These are phyloP conservation scores for Acanthiza pusilla DNA, from an alignment of 2,797 vertebrate species.

Conservation along the genomic window DNA sequence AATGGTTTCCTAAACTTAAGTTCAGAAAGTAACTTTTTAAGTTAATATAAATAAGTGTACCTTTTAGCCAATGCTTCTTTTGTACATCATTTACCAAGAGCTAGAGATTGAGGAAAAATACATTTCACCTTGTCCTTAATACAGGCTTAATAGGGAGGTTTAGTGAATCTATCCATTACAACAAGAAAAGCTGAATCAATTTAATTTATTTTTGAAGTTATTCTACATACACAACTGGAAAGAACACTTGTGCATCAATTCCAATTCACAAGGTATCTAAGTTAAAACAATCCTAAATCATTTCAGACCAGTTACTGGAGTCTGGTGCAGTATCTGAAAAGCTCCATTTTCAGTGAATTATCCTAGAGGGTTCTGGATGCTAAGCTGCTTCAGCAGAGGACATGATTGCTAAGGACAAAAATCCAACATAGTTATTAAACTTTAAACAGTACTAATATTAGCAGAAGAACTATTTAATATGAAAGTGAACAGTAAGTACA, in stretches of 20 bases:
- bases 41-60: background rate
- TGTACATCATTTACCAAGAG: background rate
- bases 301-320: background rate
- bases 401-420: background rate
- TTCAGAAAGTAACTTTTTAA: background rate
- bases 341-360: background rate
- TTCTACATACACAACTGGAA: background rate
- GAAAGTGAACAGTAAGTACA: background rate
- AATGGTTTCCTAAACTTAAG: conserved; percentile 26
- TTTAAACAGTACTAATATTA: background rate
- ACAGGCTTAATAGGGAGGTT: background rate
- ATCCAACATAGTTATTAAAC: background rate
- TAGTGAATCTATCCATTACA: background rate
- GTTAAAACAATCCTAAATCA: background rate
- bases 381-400: background rate
- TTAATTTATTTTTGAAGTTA: background rate
- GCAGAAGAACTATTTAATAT: background rate
- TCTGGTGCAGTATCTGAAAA: background rate
- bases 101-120: background rate
- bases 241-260: background rate
- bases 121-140: background rate
- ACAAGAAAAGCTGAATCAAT: background rate
- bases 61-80: background rate
- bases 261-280: background rate
- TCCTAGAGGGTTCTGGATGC: background rate